phyloP scores from a whole-genome alignment of 1,140 invertebrate species.

The Thalassaphorura encarpata region DNA sequence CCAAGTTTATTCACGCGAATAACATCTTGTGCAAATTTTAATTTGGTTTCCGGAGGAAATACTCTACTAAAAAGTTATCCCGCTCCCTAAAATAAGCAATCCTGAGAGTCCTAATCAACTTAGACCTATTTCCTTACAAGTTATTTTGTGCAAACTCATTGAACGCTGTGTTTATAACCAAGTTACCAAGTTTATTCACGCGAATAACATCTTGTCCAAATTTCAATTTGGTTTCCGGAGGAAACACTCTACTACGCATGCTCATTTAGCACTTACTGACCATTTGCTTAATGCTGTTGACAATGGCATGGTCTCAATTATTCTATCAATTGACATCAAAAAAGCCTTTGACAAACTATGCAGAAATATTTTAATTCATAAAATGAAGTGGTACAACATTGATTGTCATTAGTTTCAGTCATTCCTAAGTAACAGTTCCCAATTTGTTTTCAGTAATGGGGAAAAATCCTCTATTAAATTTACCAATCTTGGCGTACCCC shows the following conservation, averaged over 20 bases:
- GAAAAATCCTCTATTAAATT: background rate
- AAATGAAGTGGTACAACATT: background rate
- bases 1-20: background rate
- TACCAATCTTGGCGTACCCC: slow-evolving; percentile 8
- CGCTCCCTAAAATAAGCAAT: too few species aligned
- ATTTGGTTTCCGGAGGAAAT: too few species aligned
- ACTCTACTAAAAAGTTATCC: too few species aligned
- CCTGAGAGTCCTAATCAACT: too few species aligned
- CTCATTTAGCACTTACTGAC: background rate
- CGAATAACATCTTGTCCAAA: background rate
- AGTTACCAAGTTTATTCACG: background rate
- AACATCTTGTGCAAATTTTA: background rate
- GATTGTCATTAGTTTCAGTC: background rate
- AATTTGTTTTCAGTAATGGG: background rate
- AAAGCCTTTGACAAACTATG: slow-evolving; percentile 11
- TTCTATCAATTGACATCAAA: slow-evolving; percentile 3
- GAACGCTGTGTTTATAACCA: background rate
- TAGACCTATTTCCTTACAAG: background rate
- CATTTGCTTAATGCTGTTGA: slow-evolving; percentile 4
- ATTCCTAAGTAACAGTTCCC: background rate
- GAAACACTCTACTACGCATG: background rate
- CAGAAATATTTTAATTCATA: background rate
- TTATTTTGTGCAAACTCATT: background rate
- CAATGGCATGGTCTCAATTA: background rate
- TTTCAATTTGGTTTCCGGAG: slow-evolving; percentile 10